phyloP scores from a whole-genome alignment of 2,888 invertebrate genomes.

The Rhopalosiphum nymphaeae region DNA sequence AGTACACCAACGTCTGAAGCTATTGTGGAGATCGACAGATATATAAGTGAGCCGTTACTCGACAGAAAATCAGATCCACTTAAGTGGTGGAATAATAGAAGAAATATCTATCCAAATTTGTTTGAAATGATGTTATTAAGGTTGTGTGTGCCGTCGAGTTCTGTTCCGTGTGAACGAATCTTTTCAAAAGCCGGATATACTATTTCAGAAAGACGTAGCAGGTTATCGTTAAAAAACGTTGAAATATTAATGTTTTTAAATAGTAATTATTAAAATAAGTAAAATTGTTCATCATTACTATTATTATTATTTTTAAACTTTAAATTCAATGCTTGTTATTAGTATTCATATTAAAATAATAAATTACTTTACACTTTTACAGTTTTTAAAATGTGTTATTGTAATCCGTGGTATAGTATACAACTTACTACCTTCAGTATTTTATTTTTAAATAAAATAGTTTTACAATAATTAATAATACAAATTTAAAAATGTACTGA shows the following conservation, averaged over 20 bases:
- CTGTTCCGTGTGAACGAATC: too few species aligned
- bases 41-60: conserved; percentile 32
- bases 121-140: conserved; percentile 5
- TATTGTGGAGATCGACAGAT: not conserved
- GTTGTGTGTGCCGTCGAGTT: too few species aligned
- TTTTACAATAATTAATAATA: conserved; percentile 18
- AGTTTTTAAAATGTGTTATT: too few species aligned
- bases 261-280: not conserved
- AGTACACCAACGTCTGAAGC: conserved; percentile 48
- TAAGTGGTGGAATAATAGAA: conserved; percentile 67
- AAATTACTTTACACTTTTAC: too few species aligned
- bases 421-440: conserved; percentile 27
- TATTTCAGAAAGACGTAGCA: conserved; percentile 32
- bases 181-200: not conserved
- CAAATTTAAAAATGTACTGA: not conserved
- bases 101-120: conserved; percentile 67
- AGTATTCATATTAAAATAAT: too few species aligned
- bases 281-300: too few species aligned
- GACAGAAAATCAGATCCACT: conserved; percentile 66
- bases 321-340: too few species aligned
- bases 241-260: conserved; percentile 38
- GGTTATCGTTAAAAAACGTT: conserved; percentile 18
- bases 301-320: too few species aligned
- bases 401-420: too few species aligned
- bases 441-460: conserved; percentile 27